Conservation (phyloP, 92 coral and sea anemone genomes). For the Paragorgia papillata region DNA sequence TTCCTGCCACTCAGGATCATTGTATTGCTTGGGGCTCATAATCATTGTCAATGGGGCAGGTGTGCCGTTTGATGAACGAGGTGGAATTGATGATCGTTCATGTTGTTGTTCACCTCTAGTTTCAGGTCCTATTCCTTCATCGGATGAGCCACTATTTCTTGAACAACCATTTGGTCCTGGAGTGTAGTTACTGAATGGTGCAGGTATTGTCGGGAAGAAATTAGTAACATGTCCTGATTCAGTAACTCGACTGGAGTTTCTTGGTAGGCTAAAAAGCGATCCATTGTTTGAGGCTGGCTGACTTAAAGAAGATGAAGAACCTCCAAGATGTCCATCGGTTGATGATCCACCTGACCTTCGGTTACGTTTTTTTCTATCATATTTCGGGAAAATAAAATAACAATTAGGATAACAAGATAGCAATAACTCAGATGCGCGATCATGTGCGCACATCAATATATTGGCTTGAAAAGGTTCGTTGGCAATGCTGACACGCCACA, state of each 20-base stretch:
- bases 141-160: conserved; percentile 35
- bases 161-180: conserved; percentile 31
- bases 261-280: conserved; percentile 88
- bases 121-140: conserved; percentile 44
- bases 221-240: conserved; percentile 35
- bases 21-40: conserved; percentile 10
- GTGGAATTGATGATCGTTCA: conserved; percentile 24
- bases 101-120: conserved; percentile 19
- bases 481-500: too few relatives aligned
- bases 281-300: conserved; percentile 83
- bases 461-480: too few relatives aligned
- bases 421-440: background rate
- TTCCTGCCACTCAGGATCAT: conserved; percentile 19
- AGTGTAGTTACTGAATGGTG: conserved; percentile 32
- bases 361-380: background rate
- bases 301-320: conserved; percentile 87
- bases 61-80: conserved; percentile 42
- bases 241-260: conserved; percentile 66
- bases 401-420: background rate
- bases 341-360: conserved; percentile 78
- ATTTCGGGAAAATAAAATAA: background rate
- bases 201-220: conserved; percentile 29
- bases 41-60: conserved; percentile 24
- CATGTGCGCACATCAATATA: too few relatives aligned
- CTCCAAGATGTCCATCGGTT: conserved; percentile 87